Conservation (phyloP, 2,888 invertebrate genomes). For the Hyppa rectilinea region DNA sequence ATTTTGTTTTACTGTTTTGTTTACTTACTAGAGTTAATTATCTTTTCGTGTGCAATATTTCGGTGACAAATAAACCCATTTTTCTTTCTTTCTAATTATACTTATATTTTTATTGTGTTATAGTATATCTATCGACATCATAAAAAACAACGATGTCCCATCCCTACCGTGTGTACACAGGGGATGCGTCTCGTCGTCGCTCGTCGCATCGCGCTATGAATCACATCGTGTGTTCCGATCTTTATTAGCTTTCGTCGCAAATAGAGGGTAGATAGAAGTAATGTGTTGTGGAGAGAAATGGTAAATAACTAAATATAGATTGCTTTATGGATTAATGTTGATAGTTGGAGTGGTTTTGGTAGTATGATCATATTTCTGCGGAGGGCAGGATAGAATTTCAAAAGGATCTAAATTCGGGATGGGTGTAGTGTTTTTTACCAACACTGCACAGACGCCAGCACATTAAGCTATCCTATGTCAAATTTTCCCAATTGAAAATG, state of each 20-base stretch:
- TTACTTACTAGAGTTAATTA: too few relatives aligned
- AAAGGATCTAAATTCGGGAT: not conserved
- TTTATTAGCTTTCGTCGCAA: slow-evolving; percentile 62
- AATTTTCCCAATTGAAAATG: too few relatives aligned
- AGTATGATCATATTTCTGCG: slow-evolving; percentile 16
- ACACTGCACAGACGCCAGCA: too few relatives aligned
- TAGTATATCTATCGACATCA: slow-evolving; percentile 42
- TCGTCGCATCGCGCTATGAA: slow-evolving; percentile 62
- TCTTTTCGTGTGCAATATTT: too few relatives aligned
- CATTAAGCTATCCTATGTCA: too few relatives aligned
- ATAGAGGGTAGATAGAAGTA: slow-evolving; percentile 49
- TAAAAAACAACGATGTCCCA: slow-evolving; percentile 5
- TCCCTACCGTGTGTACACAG: slow-evolving; percentile 54
- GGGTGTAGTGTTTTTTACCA: too few relatives aligned
- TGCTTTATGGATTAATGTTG: not conserved
- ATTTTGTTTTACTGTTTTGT: too few relatives aligned
- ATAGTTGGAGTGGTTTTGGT: slow-evolving; percentile 7
- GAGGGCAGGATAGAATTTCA: not conserved
- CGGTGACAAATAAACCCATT: too few relatives aligned
- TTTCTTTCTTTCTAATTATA: too few relatives aligned
- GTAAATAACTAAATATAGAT: slow-evolving; percentile 10
- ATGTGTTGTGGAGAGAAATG: slow-evolving; percentile 12
- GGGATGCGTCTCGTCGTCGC: slow-evolving; percentile 56
- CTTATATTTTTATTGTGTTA: too few relatives aligned
- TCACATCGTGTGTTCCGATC: slow-evolving; percentile 51